Evolutionary conservation across 2,888 invertebrate genomes (phyloP).

Genomic region (Yponomeuta cagnagella): DNA sequence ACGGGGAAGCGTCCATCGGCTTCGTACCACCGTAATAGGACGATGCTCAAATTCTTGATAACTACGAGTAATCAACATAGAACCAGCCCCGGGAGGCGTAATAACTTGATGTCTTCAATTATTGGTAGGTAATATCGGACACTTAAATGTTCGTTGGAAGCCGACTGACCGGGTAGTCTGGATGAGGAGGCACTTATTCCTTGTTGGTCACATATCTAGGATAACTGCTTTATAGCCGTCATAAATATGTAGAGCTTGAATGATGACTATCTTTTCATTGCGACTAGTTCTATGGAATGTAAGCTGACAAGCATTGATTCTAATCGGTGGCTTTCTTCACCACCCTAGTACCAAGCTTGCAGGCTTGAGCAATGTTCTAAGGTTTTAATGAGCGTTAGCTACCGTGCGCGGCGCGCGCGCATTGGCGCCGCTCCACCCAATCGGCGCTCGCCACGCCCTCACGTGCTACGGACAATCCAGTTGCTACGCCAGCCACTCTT

Average conservation of each 20-base stretch:
- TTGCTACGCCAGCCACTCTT: not conserved
- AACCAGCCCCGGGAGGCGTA: constrained; percentile 62
- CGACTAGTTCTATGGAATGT: not conserved
- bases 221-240: constrained; percentile 6
- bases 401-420: constrained; percentile 68
- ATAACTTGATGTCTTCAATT: constrained; percentile 66
- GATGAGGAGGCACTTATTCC: constrained; percentile 36
- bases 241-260: constrained; percentile 4
- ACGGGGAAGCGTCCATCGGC: constrained; percentile 67
- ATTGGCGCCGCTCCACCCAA: constrained; percentile 67
- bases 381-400: constrained; percentile 30
- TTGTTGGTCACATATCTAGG: constrained; percentile 39
- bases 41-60: constrained; percentile 70
- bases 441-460: constrained; percentile 61
- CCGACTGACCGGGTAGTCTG: constrained; percentile 47
- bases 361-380: not conserved
- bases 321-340: not conserved
- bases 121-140: constrained; percentile 71
- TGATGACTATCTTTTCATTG: not conserved
- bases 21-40: constrained; percentile 62
- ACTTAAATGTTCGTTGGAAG: constrained; percentile 70
- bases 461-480: constrained; percentile 18
- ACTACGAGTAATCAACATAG: constrained; percentile 71
- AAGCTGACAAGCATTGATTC: not conserved
- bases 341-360: not conserved